A percentile compares a stretch with the other conserved stretches of the same genome.
Conservation (phyloP, 2,113 vertebrate species). For the Procavia capensis region DNA sequence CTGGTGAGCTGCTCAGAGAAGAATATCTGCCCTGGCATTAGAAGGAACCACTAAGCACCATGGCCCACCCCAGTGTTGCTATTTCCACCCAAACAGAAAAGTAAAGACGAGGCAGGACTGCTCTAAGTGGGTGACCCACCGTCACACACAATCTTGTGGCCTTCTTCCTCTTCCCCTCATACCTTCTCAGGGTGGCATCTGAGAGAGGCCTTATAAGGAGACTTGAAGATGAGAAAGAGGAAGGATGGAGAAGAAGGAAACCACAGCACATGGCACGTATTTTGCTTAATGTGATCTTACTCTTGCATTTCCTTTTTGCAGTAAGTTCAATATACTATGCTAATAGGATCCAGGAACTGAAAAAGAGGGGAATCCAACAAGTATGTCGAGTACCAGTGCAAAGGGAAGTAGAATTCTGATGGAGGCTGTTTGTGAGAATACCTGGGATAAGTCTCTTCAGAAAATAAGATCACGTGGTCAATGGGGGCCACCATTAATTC, state of each 20-base stretch:
- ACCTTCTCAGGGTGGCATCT: conserved; percentile 65
- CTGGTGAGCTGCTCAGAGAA: neutral
- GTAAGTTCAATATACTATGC: conserved; percentile 60
- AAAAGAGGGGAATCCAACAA: conserved; percentile 52
- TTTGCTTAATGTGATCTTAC: conserved; percentile 66
- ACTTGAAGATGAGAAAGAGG: neutral
- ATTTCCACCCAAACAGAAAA: conserved; percentile 62
- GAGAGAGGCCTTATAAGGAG: neutral
- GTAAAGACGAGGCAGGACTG: conserved; percentile 32
- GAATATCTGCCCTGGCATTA: neutral
- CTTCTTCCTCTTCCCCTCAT: conserved; percentile 60
- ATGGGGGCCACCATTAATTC: neutral
- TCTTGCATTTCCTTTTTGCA: conserved; percentile 61
- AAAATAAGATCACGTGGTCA: neutral
- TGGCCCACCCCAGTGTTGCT: conserved; percentile 13
- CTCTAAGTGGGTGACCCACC: neutral
- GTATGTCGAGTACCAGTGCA: neutral
- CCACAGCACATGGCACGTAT: conserved; percentile 63
- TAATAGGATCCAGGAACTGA: conserved; percentile 44
- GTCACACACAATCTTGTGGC: neutral
- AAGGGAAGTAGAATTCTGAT: neutral
- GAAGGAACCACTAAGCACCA: conserved; percentile 24
- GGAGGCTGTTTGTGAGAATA: neutral
- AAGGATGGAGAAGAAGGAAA: conserved; percentile 41
- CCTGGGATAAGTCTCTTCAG: conserved; percentile 3